Conservation (phyloP, 1,140 invertebrate genomes). For the Bombus impatiens region DNA sequence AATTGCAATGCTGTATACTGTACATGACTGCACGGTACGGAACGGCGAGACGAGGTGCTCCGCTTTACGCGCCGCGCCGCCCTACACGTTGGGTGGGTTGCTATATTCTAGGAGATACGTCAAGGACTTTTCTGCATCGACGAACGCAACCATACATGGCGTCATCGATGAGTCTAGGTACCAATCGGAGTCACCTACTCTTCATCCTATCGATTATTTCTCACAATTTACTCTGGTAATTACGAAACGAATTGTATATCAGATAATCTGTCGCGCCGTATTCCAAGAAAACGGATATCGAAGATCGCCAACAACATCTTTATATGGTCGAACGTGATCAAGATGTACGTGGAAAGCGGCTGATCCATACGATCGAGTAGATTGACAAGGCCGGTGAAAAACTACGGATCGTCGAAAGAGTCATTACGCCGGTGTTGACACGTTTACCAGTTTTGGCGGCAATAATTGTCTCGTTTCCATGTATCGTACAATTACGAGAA, state of each 20-base stretch:
- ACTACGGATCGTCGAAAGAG: background rate
- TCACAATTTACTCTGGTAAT: conserved; percentile 36
- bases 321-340: background rate
- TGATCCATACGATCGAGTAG: background rate
- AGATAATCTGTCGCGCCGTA: background rate
- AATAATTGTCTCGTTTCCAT: background rate
- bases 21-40: too few species aligned
- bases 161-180: conserved; percentile 56
- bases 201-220: conserved; percentile 41
- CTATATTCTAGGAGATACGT: conserved; percentile 57
- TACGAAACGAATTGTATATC: background rate
- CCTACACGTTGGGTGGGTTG: conserved; percentile 34
- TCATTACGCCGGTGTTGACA: background rate
- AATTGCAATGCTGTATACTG: background rate
- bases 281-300: background rate
- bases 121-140: conserved; percentile 67
- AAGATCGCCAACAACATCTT: background rate
- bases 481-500: background rate
- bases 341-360: background rate
- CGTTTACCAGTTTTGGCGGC: background rate
- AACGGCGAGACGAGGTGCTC: too few species aligned
- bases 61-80: background rate
- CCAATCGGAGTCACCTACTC: conserved; percentile 60
- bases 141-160: conserved; percentile 70
- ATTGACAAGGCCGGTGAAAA: background rate